Base-by-base conservation (phyloP, 2,888 invertebrate species). In the Andricus curvator region DNA sequence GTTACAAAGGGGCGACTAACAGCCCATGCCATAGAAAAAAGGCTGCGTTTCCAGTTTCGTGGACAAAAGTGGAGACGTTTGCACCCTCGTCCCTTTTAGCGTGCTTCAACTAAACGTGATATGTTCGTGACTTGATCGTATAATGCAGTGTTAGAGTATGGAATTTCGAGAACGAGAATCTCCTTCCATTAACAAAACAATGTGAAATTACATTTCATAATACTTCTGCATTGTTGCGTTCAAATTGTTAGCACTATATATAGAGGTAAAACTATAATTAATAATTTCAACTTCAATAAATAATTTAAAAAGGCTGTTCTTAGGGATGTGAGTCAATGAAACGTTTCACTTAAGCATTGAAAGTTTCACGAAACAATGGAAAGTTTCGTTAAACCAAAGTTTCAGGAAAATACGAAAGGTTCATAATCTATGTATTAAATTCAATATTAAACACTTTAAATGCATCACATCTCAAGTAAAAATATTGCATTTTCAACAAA, bases 31-130 rank as follows among this genome's bases (percentile, higher is more conserved):
- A 68, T 17, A 41, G 66, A 13, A 68, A 68, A 67, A 68, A n/a
- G 68, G 22, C 22, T 22, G 44, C 22, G 68, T 68, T 22, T 68
- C 68, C 22, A 68, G 17, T 68, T 68, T 48, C 68, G 17, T 44
- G 68, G 13, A 62, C 13, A 62, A 11, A 25, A 25, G 60, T 6
- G 22, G 25, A 25, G 17, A 44, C 22, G 44, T 68, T 68, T 68
- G n/a, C 44, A 68, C 44, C 68, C 68, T 44, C 22, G 68, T 20
- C 8, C 13, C 44, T 68, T 68, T 68, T 68, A 68, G 68, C 44
- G 15, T 25, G 22, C 15, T 22, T 68, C 68, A 68, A 68, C 44
- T 44, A 25, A 41, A 68, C n/a, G 22, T 68, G 44, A 22, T 22
- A 44, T 25, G 44, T 68, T 25, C 17, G 44, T 44, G 68, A 44